These are phyloP conservation scores for Enteromius anoplus DNA, from an alignment of 2,797 vertebrate genomes.

Conservation along the genomic window DNA sequence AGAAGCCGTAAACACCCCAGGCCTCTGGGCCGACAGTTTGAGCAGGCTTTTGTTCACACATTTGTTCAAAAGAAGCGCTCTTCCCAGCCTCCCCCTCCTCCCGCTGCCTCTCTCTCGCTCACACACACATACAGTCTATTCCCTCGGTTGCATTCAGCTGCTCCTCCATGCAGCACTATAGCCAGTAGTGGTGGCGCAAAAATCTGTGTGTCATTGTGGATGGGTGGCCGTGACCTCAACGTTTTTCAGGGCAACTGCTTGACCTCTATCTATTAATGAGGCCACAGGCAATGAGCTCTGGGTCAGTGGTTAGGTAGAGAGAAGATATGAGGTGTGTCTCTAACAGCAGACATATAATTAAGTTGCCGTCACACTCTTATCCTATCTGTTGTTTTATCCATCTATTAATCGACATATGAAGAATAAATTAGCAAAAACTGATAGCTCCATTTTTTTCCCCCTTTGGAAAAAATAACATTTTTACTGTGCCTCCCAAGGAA, in stretches of 20 bases:
- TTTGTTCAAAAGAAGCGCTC: conserved; percentile 71
- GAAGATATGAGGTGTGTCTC: conserved; percentile 33
- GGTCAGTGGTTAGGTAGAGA: conserved; percentile 27
- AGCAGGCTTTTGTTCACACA: conserved; percentile 81
- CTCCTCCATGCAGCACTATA: neutral
- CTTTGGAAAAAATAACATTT: too few species aligned
- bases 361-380: neutral
- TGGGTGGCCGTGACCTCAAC: conserved; percentile 62
- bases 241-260: conserved; percentile 39
- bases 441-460: too few species aligned
- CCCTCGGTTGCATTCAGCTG: neutral
- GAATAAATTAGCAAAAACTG: too few species aligned
- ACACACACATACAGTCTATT: conserved; percentile 55
- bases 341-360: neutral
- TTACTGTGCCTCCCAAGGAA: too few species aligned
- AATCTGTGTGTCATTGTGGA: conserved; percentile 57
- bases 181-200: conserved; percentile 47
- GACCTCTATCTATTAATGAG: conserved; percentile 54
- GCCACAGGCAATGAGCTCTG: conserved; percentile 39
- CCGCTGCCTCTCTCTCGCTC: conserved; percentile 47
- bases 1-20: conserved; percentile 81
- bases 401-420: neutral
- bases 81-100: conserved; percentile 37
- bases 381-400: neutral
- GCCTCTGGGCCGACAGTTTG: conserved; percentile 76